These are phyloP conservation scores for Labeo catla DNA, from an alignment of 2,113 vertebrate species.

Conservation along the genomic window DNA sequence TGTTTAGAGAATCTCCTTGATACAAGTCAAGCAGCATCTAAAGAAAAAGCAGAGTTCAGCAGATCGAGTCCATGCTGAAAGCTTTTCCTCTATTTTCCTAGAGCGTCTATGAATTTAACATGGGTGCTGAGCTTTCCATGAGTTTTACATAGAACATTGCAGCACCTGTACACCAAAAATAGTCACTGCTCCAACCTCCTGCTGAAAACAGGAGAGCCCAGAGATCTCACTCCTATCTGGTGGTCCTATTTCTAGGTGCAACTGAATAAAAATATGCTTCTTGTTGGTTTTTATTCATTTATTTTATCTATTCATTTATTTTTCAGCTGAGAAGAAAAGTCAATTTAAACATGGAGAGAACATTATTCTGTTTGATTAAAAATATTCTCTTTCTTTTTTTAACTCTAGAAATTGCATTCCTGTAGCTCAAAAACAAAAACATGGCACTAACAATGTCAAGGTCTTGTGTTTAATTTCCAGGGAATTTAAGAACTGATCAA, in stretches of 20 bases:
- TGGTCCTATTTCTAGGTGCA: not conserved
- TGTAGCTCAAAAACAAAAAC: not conserved
- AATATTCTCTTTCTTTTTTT: not conserved
- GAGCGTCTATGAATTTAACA: conserved; percentile 48
- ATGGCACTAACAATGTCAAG: too few species aligned
- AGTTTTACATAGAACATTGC: conserved; percentile 31
- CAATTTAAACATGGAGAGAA: not conserved
- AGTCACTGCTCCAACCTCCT: conserved; percentile 12
- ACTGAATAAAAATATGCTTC: not conserved
- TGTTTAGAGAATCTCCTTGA: not conserved
- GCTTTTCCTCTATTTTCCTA: not conserved
- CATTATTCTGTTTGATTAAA: not conserved
- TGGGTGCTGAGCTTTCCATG: conserved; percentile 29
- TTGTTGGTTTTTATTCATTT: not conserved
- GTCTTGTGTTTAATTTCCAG: too few species aligned
- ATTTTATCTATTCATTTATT: not conserved
- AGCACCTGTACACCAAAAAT: conserved; percentile 45
- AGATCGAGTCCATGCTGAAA: conserved; percentile 1
- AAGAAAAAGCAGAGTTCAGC: not conserved
- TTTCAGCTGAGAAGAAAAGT: not conserved
- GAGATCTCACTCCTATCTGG: not conserved
- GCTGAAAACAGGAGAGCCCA: conserved; percentile 13
- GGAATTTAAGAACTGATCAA: too few species aligned
- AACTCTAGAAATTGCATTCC: not conserved
- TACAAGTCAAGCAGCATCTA: not conserved